phyloP scores from a whole-genome alignment of 1,140 invertebrate species.

The Drosophila auraria region DNA sequence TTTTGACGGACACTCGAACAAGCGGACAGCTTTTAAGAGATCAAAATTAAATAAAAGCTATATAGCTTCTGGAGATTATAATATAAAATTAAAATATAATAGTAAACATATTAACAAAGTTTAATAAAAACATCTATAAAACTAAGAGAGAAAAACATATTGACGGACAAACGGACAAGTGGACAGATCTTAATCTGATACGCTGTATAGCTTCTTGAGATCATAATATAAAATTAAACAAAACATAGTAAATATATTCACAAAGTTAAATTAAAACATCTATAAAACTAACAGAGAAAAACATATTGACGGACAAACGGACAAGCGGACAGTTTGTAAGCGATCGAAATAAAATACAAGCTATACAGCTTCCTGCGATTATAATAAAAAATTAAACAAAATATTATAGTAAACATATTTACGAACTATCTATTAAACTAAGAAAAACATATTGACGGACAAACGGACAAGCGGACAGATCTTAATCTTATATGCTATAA shows the following conservation, averaged over 20 bases:
- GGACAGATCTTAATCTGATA: neutral
- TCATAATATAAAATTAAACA: too few species aligned
- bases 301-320: neutral
- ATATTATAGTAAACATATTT: too few species aligned
- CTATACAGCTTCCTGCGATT: neutral
- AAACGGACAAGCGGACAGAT: too few species aligned
- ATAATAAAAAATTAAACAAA: too few species aligned
- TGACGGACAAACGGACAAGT: neutral
- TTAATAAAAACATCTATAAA: neutral
- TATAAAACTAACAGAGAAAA: neutral
- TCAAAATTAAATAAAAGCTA: neutral
- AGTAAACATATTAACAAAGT: neutral
- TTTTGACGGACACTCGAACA: neutral
- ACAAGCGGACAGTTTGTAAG: neutral
- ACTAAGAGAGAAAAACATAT: neutral
- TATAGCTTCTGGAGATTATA: neutral
- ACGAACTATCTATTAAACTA: too few species aligned
- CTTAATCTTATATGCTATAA: too few species aligned
- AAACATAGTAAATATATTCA: too few species aligned
- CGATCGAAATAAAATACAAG: neutral
- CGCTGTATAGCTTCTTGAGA: neutral
- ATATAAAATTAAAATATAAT: too few species aligned
- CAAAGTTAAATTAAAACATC: neutral
- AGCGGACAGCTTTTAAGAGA: too few species aligned
- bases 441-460: too few species aligned